A percentile compares a stretch with the other conserved stretches of the same genome.
Conservation (phyloP, 37 sponge, comb jelly and placozoan genomes). For the Geodia barretti region DNA sequence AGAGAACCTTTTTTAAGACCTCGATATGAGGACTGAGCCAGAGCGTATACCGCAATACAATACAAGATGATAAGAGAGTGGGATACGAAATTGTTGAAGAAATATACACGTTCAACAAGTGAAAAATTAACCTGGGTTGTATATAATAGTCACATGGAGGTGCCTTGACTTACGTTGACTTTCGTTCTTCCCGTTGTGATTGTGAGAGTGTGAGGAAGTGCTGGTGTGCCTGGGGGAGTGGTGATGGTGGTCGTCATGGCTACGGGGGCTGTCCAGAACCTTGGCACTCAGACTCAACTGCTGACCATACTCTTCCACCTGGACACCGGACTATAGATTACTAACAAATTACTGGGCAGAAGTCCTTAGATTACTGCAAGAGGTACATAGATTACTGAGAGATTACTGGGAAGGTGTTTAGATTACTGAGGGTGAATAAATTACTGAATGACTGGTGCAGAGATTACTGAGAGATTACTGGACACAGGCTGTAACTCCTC, state of each 20-base stretch:
- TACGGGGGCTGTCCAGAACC: conserved; percentile 45
- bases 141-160: not conserved
- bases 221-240: not conserved
- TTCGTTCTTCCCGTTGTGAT: conserved; percentile 6
- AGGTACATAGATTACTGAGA: too few relatives aligned
- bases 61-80: too few relatives aligned
- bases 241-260: conserved; percentile 27
- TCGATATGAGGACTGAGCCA: too few relatives aligned
- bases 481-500: too few relatives aligned
- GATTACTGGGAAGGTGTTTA: too few relatives aligned
- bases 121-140: not conserved
- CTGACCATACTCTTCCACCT: conserved; percentile 62
- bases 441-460: too few relatives aligned
- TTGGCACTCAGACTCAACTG: conserved; percentile 44
- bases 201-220: not conserved
- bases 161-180: conserved; percentile 17
- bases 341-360: not conserved
- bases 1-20: too few relatives aligned
- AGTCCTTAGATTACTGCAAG: not conserved
- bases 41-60: too few relatives aligned
- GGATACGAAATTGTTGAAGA: too few relatives aligned
- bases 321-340: not conserved
- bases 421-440: too few relatives aligned
- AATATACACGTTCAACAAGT: not conserved
- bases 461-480: too few relatives aligned